Percentiles rank a stretch among this genome's conserved stretches.
Conservation (phyloP, 2,797 vertebrate species). For the Leptatherina wallacei region DNA sequence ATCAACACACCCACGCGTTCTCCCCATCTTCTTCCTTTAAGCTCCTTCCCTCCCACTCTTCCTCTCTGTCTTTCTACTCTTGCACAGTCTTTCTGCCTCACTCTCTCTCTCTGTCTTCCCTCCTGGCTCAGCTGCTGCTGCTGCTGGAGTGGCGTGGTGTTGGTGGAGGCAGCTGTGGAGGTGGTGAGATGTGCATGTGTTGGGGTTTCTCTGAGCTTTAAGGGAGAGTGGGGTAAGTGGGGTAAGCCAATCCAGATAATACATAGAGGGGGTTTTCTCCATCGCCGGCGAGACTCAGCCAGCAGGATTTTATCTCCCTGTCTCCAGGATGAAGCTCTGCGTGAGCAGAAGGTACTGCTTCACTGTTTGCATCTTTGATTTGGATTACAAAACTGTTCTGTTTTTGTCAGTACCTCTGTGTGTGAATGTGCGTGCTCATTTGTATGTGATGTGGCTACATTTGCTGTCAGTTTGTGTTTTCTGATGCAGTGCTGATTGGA, state of each 20-base stretch:
- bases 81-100: constrained; percentile 53
- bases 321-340: constrained; percentile 79
- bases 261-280: constrained; percentile 59
- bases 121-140: constrained; percentile 51
- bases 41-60: constrained; percentile 78
- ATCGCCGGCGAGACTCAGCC: constrained; percentile 48
- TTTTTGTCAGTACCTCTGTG: constrained; percentile 26
- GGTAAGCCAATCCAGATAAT: constrained; percentile 67
- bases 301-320: constrained; percentile 57
- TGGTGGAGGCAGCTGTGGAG: constrained; percentile 27
- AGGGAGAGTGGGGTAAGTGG: constrained; percentile 67
- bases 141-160: constrained; percentile 49
- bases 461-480: constrained; percentile 39
- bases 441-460: constrained; percentile 55
- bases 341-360: constrained; percentile 76
- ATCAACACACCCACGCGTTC: constrained; percentile 75
- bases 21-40: constrained; percentile 74
- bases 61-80: constrained; percentile 69
- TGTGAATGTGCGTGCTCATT: constrained; percentile 36
- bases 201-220: constrained; percentile 70
- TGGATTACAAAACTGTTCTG: constrained; percentile 50
- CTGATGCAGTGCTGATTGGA: constrained; percentile 48
- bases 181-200: constrained; percentile 51
- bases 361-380: constrained; percentile 58
- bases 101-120: constrained; percentile 53